phyloP scores from a whole-genome alignment of 1,140 invertebrate genomes.

The Drosophila paulistorum region DNA sequence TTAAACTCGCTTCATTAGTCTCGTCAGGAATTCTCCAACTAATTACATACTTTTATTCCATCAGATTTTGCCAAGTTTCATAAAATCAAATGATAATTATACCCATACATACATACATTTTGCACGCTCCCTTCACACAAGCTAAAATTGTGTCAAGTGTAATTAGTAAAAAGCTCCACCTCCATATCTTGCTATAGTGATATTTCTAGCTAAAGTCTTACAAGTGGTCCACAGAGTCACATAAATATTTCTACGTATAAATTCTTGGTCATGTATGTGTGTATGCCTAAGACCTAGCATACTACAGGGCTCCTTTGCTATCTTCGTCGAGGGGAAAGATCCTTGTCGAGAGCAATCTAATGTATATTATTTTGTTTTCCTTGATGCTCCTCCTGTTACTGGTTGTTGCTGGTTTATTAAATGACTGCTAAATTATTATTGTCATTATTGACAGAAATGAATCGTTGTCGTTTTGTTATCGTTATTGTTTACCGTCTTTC shows the following conservation, averaged over 20 bases:
- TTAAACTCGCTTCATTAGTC: neutral
- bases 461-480: constrained; percentile 75
- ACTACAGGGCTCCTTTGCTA: neutral
- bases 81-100: neutral
- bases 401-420: constrained; percentile 47
- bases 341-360: constrained; percentile 40
- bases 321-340: neutral
- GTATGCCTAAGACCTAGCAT: neutral
- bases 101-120: neutral
- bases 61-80: neutral
- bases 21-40: neutral
- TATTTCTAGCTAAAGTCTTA: constrained; percentile 3
- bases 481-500: constrained; percentile 63
- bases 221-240: constrained; percentile 33
- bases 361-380: constrained; percentile 65
- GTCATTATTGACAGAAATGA: constrained; percentile 80
- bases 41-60: neutral
- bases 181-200: neutral
- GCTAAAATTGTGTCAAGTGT: constrained; percentile 44
- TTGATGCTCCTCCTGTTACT: constrained; percentile 24
- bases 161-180: constrained; percentile 32
- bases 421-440: constrained; percentile 81
- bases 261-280: neutral
- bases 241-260: constrained; percentile 23
- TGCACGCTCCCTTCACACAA: neutral